Percentiles rank a stretch among this genome's conserved stretches.
Evolutionary conservation across 2,888 invertebrate genomes (phyloP).

Genomic region (Eupithecia insigniata): DNA sequence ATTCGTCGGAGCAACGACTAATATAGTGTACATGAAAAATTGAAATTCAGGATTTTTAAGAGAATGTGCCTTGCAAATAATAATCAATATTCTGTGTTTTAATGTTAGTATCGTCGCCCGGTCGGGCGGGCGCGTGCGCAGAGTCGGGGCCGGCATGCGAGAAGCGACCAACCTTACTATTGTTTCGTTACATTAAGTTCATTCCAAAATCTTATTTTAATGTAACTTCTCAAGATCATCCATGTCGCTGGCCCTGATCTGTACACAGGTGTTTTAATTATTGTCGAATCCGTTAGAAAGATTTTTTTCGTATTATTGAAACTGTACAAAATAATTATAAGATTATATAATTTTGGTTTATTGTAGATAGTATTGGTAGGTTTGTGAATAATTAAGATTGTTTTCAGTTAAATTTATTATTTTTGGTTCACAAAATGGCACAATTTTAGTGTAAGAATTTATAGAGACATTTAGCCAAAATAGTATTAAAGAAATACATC

Average conservation of each 20-base stretch:
- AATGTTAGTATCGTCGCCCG: conserved; percentile 76
- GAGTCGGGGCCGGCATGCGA: conserved; percentile 55
- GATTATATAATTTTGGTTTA: conserved; percentile 61
- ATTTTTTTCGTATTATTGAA: conserved; percentile 68
- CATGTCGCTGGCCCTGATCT: conserved; percentile 52
- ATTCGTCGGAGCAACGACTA: conserved; percentile 64
- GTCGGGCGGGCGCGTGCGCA: conserved; percentile 48
- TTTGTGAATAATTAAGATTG: conserved; percentile 52
- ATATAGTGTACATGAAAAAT: conserved; percentile 73
- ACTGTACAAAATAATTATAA: conserved; percentile 79
- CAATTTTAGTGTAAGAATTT: conserved; percentile 78
- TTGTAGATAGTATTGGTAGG: conserved; percentile 70
- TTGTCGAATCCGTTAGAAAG: conserved; percentile 61
- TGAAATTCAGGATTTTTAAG: conserved; percentile 82
- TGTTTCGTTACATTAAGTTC: conserved; percentile 37
- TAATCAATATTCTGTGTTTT: conserved; percentile 83
- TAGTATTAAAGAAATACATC: conserved; percentile 68
- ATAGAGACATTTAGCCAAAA: conserved; percentile 83
- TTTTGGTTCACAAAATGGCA: conserved; percentile 72
- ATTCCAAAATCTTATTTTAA: conserved; percentile 40
- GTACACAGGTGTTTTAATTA: conserved; percentile 58
- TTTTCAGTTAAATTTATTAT: conserved; percentile 48
- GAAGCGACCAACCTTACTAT: conserved; percentile 40
- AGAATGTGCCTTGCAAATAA: conserved; percentile 84
- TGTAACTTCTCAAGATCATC: conserved; percentile 34